Percentiles rank a stretch among this genome's conserved stretches.
Evolutionary conservation across 2,888 invertebrate genomes (phyloP).

Genomic region (Melinaea menophilus): DNA sequence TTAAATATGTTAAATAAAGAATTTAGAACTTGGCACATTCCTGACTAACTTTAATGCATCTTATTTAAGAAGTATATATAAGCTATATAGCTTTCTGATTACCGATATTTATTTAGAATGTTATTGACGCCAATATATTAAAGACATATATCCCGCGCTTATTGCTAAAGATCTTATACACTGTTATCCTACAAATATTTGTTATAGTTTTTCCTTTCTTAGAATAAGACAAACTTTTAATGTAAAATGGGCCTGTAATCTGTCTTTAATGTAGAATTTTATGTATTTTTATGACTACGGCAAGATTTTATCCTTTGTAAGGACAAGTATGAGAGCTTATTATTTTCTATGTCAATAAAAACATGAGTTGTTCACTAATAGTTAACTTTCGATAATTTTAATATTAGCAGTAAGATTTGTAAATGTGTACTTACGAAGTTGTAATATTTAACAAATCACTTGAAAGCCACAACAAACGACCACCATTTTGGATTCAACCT

Average conservation of each 20-base stretch:
- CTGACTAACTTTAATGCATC: neutral
- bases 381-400: neutral
- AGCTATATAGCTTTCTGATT: conserved; percentile 4
- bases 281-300: conserved; percentile 13
- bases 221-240: neutral
- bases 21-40: neutral
- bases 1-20: no score
- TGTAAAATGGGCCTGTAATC: neutral
- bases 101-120: conserved; percentile 12
- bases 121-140: conserved; percentile 52
- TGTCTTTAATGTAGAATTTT: neutral
- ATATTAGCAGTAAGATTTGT: neutral
- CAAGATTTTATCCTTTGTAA: conserved; percentile 49
- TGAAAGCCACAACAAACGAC: conserved; percentile 76
- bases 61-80: neutral
- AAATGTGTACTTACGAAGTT: conserved; percentile 41
- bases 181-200: neutral
- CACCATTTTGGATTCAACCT: conserved; percentile 76
- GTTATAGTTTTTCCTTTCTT: neutral
- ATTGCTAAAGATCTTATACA: conserved; percentile 39
- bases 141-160: conserved; percentile 70
- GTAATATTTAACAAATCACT: conserved; percentile 49
- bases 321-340: conserved; percentile 34
- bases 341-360: conserved; percentile 6
- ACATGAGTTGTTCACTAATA: neutral